Percentiles rank a stretch among this genome's conserved stretches.
Evolutionary conservation across 2,113 vertebrate genomes (phyloP).

Genomic region (Herpetotheres cachinnans): DNA sequence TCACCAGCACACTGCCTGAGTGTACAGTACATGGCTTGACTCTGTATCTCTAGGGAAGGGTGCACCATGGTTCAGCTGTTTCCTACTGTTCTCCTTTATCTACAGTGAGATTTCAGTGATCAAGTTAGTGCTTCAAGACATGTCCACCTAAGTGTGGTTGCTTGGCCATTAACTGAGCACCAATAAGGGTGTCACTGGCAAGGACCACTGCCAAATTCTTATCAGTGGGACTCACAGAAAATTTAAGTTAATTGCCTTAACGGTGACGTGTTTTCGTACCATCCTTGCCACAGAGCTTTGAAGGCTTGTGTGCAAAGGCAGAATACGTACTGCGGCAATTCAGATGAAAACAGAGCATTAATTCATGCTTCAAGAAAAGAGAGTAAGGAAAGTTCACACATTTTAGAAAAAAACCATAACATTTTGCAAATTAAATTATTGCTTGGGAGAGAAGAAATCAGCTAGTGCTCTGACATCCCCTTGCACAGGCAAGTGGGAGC

Average conservation of each 20-base stretch:
- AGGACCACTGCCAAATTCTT: background rate
- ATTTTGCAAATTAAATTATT: constrained; percentile 45
- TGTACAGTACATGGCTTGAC: background rate
- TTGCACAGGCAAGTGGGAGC: background rate
- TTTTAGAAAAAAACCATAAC: background rate
- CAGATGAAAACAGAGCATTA: background rate
- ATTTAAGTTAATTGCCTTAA: background rate
- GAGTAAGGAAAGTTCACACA: constrained; percentile 27
- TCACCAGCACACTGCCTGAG: background rate
- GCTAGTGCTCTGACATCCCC: background rate
- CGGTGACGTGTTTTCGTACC: background rate
- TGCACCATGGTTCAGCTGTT: background rate
- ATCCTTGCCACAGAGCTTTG: background rate
- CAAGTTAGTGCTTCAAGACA: background rate
- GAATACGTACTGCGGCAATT: background rate
- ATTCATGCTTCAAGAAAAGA: constrained; percentile 7
- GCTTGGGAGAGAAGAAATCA: constrained; percentile 18
- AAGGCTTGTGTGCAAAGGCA: background rate
- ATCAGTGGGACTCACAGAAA: background rate
- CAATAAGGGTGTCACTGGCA: background rate
- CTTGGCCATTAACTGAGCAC: background rate
- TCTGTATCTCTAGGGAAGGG: background rate
- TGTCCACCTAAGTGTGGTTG: background rate
- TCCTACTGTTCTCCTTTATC: background rate
- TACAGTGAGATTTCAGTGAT: background rate